Percentiles rank a stretch among this genome's conserved stretches.
These are phyloP conservation scores for Argopecten irradians DNA, from an alignment of 1,140 invertebrate genomes.

Conservation along the genomic window DNA sequence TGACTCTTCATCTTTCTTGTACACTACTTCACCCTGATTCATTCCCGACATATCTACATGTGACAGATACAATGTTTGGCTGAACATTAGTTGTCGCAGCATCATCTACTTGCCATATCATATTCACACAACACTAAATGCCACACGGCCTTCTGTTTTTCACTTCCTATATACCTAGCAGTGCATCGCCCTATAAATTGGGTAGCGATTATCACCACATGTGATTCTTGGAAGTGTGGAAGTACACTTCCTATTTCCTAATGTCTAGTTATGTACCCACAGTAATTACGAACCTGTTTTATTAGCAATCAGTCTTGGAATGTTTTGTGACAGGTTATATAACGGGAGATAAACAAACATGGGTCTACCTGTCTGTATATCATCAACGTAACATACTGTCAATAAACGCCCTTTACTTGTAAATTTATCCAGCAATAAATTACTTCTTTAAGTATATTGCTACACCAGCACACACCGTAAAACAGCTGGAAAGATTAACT, in stretches of 20 bases:
- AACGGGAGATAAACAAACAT: background rate
- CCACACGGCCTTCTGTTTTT: background rate
- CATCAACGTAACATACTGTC: background rate
- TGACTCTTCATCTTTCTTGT: slow-evolving; percentile 21
- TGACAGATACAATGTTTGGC: slow-evolving; percentile 6
- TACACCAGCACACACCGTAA: background rate
- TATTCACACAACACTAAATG: background rate
- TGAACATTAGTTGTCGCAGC: background rate
- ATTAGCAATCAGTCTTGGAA: background rate
- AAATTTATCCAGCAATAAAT: slow-evolving; percentile 13
- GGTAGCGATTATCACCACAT: background rate
- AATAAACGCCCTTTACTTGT: slow-evolving; percentile 17
- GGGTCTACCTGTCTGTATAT: background rate
- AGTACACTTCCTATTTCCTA: slow-evolving; percentile 8
- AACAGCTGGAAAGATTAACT: slow-evolving; percentile 17
- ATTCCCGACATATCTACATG: slow-evolving; percentile 8
- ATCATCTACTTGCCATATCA: background rate
- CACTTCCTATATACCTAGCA: background rate
- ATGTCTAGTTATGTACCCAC: background rate
- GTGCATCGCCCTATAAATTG: slow-evolving; percentile 6
- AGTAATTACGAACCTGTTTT: background rate
- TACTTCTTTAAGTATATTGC: slow-evolving; percentile 6
- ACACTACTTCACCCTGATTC: slow-evolving; percentile 8
- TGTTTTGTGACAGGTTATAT: slow-evolving; percentile 6
- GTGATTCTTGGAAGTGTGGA: background rate